Conservation (phyloP, 2,113 vertebrate genomes). For the Enhydra lutris region DNA sequence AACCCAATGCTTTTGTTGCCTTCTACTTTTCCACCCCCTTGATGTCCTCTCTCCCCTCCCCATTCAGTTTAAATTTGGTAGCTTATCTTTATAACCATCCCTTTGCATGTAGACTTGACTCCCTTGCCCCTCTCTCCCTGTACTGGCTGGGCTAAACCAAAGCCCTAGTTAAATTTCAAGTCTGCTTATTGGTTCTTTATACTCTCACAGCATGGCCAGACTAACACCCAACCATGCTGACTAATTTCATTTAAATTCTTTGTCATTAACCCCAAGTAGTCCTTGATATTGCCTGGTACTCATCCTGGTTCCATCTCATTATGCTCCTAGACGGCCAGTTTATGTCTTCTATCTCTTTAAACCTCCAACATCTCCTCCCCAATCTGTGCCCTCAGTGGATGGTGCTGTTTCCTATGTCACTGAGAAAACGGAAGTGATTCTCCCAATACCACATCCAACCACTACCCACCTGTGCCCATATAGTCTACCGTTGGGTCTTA, state of each 20-base stretch:
- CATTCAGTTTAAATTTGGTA: neutral
- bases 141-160: neutral
- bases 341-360: neutral
- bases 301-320: neutral
- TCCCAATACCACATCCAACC: neutral
- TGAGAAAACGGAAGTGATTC: neutral
- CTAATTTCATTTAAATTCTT: neutral
- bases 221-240: neutral
- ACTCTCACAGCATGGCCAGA: neutral
- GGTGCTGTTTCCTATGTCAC: neutral
- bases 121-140: neutral
- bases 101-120: neutral
- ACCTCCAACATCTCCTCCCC: neutral
- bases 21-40: neutral
- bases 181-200: neutral
- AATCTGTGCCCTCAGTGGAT: neutral
- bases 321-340: neutral
- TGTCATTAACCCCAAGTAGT: neutral
- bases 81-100: neutral
- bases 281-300: neutral
- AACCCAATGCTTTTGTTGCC: neutral
- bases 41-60: neutral
- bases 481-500: neutral
- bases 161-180: neutral
- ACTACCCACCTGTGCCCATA: neutral